Base-by-base conservation (phyloP, 2,113 vertebrate genomes). In the Cinclus mexicanus region DNA sequence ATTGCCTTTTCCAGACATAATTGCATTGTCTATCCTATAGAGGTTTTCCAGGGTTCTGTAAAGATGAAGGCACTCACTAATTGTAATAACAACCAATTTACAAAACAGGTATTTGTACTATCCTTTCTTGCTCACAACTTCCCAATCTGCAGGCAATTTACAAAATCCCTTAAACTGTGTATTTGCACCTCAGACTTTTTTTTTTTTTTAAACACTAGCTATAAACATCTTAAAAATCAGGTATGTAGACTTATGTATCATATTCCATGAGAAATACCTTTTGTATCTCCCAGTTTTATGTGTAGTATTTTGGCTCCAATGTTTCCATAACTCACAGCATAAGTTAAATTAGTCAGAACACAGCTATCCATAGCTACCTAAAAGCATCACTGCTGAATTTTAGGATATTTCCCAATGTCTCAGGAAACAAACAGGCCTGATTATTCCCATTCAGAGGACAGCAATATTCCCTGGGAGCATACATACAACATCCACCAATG, bases 1-100 rank as follows among this genome's bases (percentile, higher is more conserved):
- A 97, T 93, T 95, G 69, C 57, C 64, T 94, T 94, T 96, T 93
- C 50, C 56, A 96, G 33, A 31, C 46, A 39, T 75, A 96, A 93
- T 90, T 90, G 53, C 68, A 83, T 95, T 97, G 93, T 95, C 95
- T 97, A 93, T 84, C 82, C 87, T 84, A 90, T 89, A 85, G 83
- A 83, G 57, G 33, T 7, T 90, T 95, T 93, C 74, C 56, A 82
- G 31, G 63, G 53, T 71, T 79, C 79, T 74, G 64, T 88, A 83
- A 94, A 96, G 88, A 71, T 5, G 2, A 96, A 87, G 31, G 49
- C 57, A 28, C 18, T 85, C 89, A 68, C n/a, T 77, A 87, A 91
- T 56, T 59, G 31, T 17, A 93, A 42, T n/a, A 57, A 44, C 5
- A 31, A 11, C 31, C 17, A 25, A 22, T 25, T 11, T 37, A 81